Evolutionary conservation across 2,888 invertebrate genomes (phyloP), one percentile per base, ranked within the genome.

Genomic region (Lacanobia wlatinum): DNA sequence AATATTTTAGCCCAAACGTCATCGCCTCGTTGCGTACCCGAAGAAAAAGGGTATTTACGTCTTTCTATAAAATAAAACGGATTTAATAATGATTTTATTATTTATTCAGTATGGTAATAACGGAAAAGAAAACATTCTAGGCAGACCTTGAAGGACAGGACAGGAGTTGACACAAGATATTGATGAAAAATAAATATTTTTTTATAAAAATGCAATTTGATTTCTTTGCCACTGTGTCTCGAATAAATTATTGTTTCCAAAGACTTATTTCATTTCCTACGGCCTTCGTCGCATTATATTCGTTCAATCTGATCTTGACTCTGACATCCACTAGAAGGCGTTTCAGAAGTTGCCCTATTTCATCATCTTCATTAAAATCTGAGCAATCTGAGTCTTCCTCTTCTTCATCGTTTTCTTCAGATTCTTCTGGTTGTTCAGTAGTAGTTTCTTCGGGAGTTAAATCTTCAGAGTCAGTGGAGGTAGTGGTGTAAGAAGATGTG

Each of bases 261-360:
- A 52, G 0, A 7, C 12, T 16, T n/a, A 63, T 28, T 52, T 74
- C 70, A 23, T 71, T 83, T 48, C 69, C 70, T 6, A 83, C 58
- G 16, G 12, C 88, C 58, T 90, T 89, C 4, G 8, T 58, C 2
- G 86, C 85, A 52, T 88, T 88, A 67, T 86, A 90, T 73, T 93
- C 94, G 76, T 90, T 92, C 68, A 95, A 73, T 64, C 87, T 90
- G 43, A 96, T 92, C 75, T 92, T 94, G 16, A 95, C 95, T 73
- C 93, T 93, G 18, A 95, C 94, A 77, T 91, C 89, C 0, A 95
- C 92, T 83, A 92, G 90, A 53, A 96, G 86, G 53, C 90, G 92
- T 83, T 95, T 95, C 23, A 94, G 82, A 7, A 94, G 84, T 48
- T 95, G 88, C 0, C 89, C 86, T 3, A 92, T 50, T 61, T 93